Evolutionary conservation across 2,113 vertebrate species (phyloP).

Genomic region (Cinclus mexicanus): DNA sequence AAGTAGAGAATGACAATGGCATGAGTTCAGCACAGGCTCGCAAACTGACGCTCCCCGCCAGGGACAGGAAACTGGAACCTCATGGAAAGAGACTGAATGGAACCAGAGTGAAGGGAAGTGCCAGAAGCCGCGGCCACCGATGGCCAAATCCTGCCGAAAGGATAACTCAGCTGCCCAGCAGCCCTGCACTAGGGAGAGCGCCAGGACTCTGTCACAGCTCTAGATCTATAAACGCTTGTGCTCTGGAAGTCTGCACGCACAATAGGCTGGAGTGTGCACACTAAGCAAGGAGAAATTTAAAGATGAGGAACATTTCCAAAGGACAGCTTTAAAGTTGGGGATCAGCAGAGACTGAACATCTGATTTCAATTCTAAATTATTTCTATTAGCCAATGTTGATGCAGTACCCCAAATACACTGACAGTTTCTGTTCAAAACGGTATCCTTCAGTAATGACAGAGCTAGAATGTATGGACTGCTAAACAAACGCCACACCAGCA

Average conservation of each 20-base stretch:
- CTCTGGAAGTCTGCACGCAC: background rate
- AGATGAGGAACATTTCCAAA: background rate
- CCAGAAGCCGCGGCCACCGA: constrained; percentile 18
- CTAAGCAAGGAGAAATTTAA: background rate
- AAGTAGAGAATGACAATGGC: constrained; percentile 35
- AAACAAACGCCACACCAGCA: background rate
- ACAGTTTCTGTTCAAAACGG: background rate
- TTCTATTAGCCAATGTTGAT: background rate
- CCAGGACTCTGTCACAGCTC: background rate
- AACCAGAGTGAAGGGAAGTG: background rate
- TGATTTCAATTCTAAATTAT: background rate
- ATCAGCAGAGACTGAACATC: background rate
- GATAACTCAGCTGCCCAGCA: background rate
- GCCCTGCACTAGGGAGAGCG: rapidly evolving
- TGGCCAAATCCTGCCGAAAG: background rate
- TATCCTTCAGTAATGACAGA: background rate
- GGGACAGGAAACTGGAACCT: constrained; percentile 44
- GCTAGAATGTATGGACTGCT: background rate
- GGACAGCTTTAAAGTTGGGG: background rate
- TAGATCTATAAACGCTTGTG: background rate
- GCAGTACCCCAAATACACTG: background rate
- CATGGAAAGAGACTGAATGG: background rate
- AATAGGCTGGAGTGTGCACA: rapidly evolving
- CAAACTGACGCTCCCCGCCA: constrained; percentile 14
- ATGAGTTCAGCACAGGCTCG: background rate